Base-by-base conservation (phyloP, 2,797 vertebrate species). In the Botia kubotai region DNA sequence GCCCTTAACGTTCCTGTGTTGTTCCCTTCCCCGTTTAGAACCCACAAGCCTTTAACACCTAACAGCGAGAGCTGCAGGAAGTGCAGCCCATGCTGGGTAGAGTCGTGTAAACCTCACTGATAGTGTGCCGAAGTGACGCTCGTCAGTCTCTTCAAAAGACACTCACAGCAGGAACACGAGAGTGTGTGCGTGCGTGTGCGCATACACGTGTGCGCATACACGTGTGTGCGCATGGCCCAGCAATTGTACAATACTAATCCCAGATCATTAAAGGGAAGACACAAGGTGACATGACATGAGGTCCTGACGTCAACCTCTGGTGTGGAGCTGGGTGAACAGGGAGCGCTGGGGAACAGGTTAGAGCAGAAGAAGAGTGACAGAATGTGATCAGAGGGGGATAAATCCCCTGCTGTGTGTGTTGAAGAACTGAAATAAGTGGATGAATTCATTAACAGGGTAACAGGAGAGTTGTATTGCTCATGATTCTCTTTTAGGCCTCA, bases 241-340 rank as follows among this genome's bases (percentile, higher is more conserved):
- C 62, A 77, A 66, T 80, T 68, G 72, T 68, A 50, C 72, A 4
- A 26, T 21, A 33, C 69, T 86, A 85, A 85, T 85, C 75, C 82
- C 19, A 46, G 62, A 70, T 83, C 82, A 85, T 43, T 43, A 43
- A 43, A 43, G 6, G 39, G 39, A 43, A 7, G 8, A 43, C 39
- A 43, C 39, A 43, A 43, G 6, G 88, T 90, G 86, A 88, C 67
- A 87, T 83, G 88, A 83, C 63, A 72, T 14, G 86, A 90, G 89
- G 90, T 89, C 90, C 87, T 81, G 88, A 86, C 87, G 90, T 90
- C 39, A 43, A 1, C 39, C 8, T 43, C 39, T 43, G 39, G 36
- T 43, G 39, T 43, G 39, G 39, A 43, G 39, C 4, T 43, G 39
- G 39, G 6, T 43, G 39, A 48, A 66, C 52, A 53, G 50, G 36